Conservation (phyloP, 2,113 vertebrate species). For the Sciurus niger region DNA sequence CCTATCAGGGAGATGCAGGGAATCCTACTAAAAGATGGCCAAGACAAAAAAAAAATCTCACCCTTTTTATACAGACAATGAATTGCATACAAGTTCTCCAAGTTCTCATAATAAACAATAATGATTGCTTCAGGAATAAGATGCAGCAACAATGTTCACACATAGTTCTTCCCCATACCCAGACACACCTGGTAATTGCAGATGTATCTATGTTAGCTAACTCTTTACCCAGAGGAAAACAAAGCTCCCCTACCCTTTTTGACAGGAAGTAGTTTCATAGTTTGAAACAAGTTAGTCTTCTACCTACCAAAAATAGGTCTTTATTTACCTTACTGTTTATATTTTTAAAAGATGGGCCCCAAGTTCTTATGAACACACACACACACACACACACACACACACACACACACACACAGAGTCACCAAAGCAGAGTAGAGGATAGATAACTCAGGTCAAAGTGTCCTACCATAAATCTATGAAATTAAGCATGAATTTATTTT, state of each 20-base stretch:
- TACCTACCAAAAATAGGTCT: not conserved
- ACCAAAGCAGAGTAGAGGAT: not conserved
- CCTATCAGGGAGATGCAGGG: too few species aligned
- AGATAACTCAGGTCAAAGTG: not conserved
- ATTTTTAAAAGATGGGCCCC: not conserved
- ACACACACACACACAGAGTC: not conserved
- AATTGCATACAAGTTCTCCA: not conserved
- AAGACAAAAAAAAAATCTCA: not conserved
- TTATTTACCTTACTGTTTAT: not conserved
- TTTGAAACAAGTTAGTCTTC: not conserved
- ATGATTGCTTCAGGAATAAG: not conserved
- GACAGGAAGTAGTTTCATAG: not conserved
- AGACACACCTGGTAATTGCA: not conserved
- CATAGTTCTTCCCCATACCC: not conserved
- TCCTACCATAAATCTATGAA: not conserved
- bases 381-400: not conserved
- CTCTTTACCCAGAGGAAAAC: not conserved
- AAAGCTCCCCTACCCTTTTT: not conserved
- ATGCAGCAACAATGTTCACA: not conserved
- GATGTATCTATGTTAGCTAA: not conserved
- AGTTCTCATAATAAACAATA: not conserved
- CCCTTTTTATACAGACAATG: not conserved
- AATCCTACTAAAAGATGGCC: not conserved
- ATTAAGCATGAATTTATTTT: slow-evolving; percentile 14
- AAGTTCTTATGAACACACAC: not conserved